Evolutionary conservation across 2,888 invertebrate species (phyloP), one percentile per base, ranked within the genome.

Genomic region (Cactoblastis cactorum): DNA sequence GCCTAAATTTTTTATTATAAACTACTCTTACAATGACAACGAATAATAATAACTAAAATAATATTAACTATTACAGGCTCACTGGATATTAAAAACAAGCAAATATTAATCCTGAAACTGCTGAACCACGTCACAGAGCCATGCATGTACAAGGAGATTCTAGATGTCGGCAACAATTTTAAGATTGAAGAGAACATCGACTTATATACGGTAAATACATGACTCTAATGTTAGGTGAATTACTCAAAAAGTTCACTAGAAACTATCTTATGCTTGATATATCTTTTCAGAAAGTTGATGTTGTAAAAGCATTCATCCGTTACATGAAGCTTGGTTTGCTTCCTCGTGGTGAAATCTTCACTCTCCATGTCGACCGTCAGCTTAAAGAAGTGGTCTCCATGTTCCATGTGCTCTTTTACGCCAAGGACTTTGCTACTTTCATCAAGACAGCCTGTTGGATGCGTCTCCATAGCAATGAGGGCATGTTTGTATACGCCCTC

Each of bases 251-350:
- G n/a, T n/a, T n/a, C n/a, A n/a, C n/a, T n/a, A n/a, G n/a, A n/a
- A n/a, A n/a, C n/a, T n/a, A n/a, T 28, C 9, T 33, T 28, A 45
- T 12, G 15, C 24, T 8, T 9, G 17, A 12, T 37, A 32, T 43
- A 33, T 12, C 14, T 62, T 78, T 74, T 19, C 77, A 92, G 92
- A 90, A 91, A 70, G 74, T 77, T 8, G 91, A 93, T 62, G 86
- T 86, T 38, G 91, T 93, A 3, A 90, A 92, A 58, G 84, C 89
- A 57, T 92, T 93, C 74, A 67, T 90, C n/a, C 83, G 90, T 50
- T 74, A 84, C 52, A 76, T 90, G 45, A 86, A 91, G 46, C 71
- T 90, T 33, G 92, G 92, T 34, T 74, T 90, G 54, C 77, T 94
- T 41, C 93, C 93, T 0, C 82, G 82, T 28, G 89, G 90, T 51